These are phyloP conservation scores for Loxodonta africana DNA, from an alignment of 2,113 vertebrate species.

Conservation along the genomic window DNA sequence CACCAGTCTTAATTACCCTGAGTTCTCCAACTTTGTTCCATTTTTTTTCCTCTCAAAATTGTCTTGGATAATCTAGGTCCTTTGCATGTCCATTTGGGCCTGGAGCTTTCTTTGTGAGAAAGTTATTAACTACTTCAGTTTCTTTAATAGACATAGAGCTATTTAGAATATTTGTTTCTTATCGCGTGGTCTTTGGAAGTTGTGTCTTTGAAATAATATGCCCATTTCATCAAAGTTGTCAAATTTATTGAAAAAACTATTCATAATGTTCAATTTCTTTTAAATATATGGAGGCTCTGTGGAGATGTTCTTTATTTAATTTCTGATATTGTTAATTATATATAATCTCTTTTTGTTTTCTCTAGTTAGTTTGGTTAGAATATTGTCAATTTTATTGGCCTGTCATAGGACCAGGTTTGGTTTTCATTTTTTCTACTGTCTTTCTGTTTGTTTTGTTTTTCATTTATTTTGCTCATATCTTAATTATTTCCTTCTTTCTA, in stretches of 20 bases:
- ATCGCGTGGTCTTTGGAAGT: background rate
- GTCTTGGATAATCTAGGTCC: background rate
- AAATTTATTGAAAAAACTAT: background rate
- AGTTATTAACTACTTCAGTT: background rate
- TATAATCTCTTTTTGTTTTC: background rate
- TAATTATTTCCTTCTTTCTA: constrained; percentile 23
- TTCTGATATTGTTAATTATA: background rate
- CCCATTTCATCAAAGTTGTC: background rate
- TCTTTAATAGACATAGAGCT: background rate
- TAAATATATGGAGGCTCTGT: background rate
- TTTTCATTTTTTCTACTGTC: background rate
- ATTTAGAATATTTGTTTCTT: background rate
- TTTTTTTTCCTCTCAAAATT: background rate
- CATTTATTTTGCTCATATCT: background rate
- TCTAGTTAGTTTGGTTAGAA: background rate
- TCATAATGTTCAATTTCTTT: background rate
- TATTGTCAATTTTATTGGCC: constrained; percentile 23
- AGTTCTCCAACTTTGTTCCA: background rate
- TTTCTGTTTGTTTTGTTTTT: background rate
- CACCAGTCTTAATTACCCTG: background rate
- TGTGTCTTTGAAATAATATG: constrained; percentile 38
- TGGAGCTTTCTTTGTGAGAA: background rate
- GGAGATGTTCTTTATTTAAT: background rate
- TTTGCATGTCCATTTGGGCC: background rate
- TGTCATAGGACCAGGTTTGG: background rate